Evolutionary conservation across 2,113 vertebrate genomes (phyloP).

Genomic region (Periophthalmus modestus): DNA sequence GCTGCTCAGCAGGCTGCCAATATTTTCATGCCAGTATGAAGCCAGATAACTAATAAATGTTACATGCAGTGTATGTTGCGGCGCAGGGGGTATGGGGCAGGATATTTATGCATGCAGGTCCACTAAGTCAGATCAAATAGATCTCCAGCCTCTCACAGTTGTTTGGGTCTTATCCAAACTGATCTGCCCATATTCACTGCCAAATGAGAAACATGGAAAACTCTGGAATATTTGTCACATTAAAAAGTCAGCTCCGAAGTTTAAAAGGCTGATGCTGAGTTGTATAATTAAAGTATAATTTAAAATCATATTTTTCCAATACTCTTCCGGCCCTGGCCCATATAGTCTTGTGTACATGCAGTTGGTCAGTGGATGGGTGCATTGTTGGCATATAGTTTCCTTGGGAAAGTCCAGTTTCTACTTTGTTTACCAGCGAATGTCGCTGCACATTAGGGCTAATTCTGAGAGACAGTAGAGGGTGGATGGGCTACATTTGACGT

Average conservation of each 20-base stretch:
- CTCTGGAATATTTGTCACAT: constrained; percentile 14
- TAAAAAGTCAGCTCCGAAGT: constrained; percentile 5
- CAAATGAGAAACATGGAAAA: constrained; percentile 40
- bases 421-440: constrained; percentile 64
- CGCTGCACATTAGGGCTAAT: constrained; percentile 63
- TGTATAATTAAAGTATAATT: constrained; percentile 3
- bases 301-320: background rate
- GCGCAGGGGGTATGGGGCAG: background rate
- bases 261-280: background rate
- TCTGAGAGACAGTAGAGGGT: constrained; percentile 49
- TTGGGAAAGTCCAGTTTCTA: constrained; percentile 59
- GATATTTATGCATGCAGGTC: constrained; percentile 46
- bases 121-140: constrained; percentile 46
- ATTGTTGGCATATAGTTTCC: constrained; percentile 70
- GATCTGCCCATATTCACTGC: constrained; percentile 47
- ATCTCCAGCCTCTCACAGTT: constrained; percentile 33
- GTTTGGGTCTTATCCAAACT: constrained; percentile 18
- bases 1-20: constrained; percentile 44
- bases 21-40: constrained; percentile 40
- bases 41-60: constrained; percentile 45
- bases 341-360: constrained; percentile 4
- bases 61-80: constrained; percentile 27
- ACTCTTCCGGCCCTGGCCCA: too few species aligned
- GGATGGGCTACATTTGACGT: constrained; percentile 51
- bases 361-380: constrained; percentile 39